Evolutionary conservation across 2,113 vertebrate genomes (phyloP), one percentile per base, ranked within the genome.

Genomic region (Burhinus bistriatus): DNA sequence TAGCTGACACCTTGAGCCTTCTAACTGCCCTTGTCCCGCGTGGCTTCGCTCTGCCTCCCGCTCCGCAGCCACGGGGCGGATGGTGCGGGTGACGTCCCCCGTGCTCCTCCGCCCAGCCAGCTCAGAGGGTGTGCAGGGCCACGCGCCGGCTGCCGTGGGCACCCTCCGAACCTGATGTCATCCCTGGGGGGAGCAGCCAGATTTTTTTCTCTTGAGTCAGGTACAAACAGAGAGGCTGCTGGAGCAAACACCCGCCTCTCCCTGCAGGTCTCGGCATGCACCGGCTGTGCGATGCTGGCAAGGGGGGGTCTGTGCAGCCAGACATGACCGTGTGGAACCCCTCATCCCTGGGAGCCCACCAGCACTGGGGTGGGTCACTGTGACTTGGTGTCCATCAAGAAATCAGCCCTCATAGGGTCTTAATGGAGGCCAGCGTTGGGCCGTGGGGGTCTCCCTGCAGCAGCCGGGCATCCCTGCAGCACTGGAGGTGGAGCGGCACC

Each of bases 151-250:
- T 22, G 49, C 40, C 10, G 6, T 9, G 34, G n/a, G 58, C 78
- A 58, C 44, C 86, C 89, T 49, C 40, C 2, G 3, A 44, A 11
- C 71, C 82, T 47, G 71, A 71, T 36, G 9, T 82, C 79, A 78
- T 4, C 76, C 75, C 40, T 0, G 8, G 42, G 44, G 92, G 95
- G 69, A 92, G 87, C 81, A 93, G 75, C 68, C 94, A 77, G 87
- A 87, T 94, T 85, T 68, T 95, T 96, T 85, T 72, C 68, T 70
- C 87, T 83, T 97, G 90, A 97, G 93, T 97, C 95, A 97, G 95
- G 93, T 80, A 91, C 64, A 64, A 92, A 44, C 86, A 45, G 52
- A 62, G 91, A 64, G 3, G 88, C 80, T 79, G 83, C 66, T 12
- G 59, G 36, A 69, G 80, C 87, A 58, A 86, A 26, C 92, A 69